Base-by-base conservation (phyloP, 2,888 invertebrate species). In the Ormyrus nitidulus region DNA sequence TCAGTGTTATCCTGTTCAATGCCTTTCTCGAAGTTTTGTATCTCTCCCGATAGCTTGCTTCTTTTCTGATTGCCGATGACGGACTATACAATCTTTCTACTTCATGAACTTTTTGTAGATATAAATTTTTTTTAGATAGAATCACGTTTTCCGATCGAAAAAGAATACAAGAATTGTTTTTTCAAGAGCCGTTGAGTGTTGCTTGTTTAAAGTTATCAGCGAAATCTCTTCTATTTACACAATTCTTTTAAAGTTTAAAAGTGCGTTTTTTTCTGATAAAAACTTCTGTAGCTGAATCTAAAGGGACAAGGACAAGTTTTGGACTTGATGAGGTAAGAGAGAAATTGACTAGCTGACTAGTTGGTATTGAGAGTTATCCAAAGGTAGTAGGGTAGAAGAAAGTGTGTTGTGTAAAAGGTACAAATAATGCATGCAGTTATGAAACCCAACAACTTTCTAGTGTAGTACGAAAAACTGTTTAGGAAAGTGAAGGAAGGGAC, bases 1-100 rank as follows among this genome's bases (percentile, higher is more conserved):
- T 88, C 87, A 89, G 90, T 89, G 90, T 90, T 90, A 90, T 89
- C 89, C 89, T 88, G 88, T 89, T 87, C 88, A 88, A 86, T 86
- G 84, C 88, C 85, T 85, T 85, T 85, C 85, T 84, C 85, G 85
- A 84, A 85, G 86, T 87, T 87, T 85, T 85, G 85, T 86, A 85
- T 86, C 81, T 86, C 81, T 84, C 88, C 89, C 87, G 87, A 87
- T 87, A 87, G 85, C 85, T 87, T 87, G 86, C 86, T 86, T 89
- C 87, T 89, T 77, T 77, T 81, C 76, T 72, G 75, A 81, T 68
- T 75, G 78, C 78, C 69, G 86, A 84, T 85, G 88, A 87, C 85
- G 85, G 86, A 88, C 86, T 87, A 79, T 86, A 66, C n/a, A 86
- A 85, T 80, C 84, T 85, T 85, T 88, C 86, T 88, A 86, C 86